Base-by-base conservation (phyloP, 2,888 invertebrate species). In the Eristalinus sepulchralis region DNA sequence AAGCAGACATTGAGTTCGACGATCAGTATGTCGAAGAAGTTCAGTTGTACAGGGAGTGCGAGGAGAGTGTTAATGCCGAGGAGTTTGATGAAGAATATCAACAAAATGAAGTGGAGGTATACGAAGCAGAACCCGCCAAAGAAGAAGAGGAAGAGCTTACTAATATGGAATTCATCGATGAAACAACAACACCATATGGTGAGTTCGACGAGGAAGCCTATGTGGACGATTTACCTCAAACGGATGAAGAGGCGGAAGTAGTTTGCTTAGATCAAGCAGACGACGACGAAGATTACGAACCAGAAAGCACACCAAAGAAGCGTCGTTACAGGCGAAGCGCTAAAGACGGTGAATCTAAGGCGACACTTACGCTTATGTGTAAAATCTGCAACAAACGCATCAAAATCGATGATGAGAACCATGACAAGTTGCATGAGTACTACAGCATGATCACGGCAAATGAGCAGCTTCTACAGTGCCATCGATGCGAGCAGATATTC, bases 351-450 rank as follows among this genome's bases (percentile, higher is more conserved):
- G 78, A 86, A 20, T 53, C 60, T 13, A 86, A 79, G 27, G n/a
- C 66, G 0, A 20, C 83, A 1, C 34, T 67, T 0, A 86, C 86
- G 1, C 22, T 86, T 6, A 83, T 86, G 82, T 86, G 86, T 22
- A 86, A 86, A 31, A 79, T 86, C 22, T 86, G 86, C 55, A 86
- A 86, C 11, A 86, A 86, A 11, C 86, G 86, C 20, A 83, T 86
- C 1, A 79, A 82, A 67, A 67, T 53, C 66, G 71, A 83, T 0
- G 86, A 86, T n/a, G 86, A 86, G 57, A 79, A 75, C 13, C 86
- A 86, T 39, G 78, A 82, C 17, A 73, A 83, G 17, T 34, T 86
- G 20, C 86, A 86, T 34, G 86, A 86, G 13, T 83, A 75, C 22
- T 86, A 86, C 34, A 66, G 73, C 0, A 11, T 73, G 11, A 86